These are phyloP conservation scores for Ondatra zibethicus DNA, from an alignment of 2,113 vertebrate genomes.

Conservation along the genomic window DNA sequence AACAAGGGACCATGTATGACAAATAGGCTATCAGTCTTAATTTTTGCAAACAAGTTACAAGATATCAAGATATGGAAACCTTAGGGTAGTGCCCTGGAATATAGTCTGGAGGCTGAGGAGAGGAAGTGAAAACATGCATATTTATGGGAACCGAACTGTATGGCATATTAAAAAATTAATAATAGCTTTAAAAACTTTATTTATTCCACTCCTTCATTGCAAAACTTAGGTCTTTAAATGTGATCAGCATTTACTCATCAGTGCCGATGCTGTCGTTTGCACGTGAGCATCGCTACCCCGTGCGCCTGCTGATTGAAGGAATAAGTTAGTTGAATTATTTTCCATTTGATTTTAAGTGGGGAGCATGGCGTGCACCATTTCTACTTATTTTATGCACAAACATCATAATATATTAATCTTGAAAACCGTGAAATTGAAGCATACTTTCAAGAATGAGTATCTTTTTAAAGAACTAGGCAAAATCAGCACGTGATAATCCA, in stretches of 20 bases:
- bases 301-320: conserved; percentile 59
- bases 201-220: conserved; percentile 67
- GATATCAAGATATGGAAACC: background rate
- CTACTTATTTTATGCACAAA: conserved; percentile 67
- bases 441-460: conserved; percentile 47
- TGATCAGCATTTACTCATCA: conserved; percentile 56
- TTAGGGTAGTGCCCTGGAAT: background rate
- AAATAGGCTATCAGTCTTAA: background rate
- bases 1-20: background rate
- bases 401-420: conserved; percentile 47
- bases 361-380: conserved; percentile 49
- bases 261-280: conserved; percentile 50
- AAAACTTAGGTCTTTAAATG: conserved; percentile 57
- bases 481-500: background rate
- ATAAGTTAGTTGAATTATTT: conserved; percentile 74
- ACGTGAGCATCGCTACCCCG: conserved; percentile 54
- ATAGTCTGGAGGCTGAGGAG: background rate
- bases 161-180: conserved; percentile 54
- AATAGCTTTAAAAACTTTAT: conserved; percentile 50
- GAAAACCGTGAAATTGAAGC: conserved; percentile 25
- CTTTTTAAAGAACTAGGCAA: conserved; percentile 35
- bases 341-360: conserved; percentile 74
- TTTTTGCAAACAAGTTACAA: conserved; percentile 38
- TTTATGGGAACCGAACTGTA: conserved; percentile 24
- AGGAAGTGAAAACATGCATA: conserved; percentile 12